Evolutionary conservation across 2,888 invertebrate genomes (phyloP), one percentile per base, ranked within the genome.

Genomic region (Eristalis tenax): DNA sequence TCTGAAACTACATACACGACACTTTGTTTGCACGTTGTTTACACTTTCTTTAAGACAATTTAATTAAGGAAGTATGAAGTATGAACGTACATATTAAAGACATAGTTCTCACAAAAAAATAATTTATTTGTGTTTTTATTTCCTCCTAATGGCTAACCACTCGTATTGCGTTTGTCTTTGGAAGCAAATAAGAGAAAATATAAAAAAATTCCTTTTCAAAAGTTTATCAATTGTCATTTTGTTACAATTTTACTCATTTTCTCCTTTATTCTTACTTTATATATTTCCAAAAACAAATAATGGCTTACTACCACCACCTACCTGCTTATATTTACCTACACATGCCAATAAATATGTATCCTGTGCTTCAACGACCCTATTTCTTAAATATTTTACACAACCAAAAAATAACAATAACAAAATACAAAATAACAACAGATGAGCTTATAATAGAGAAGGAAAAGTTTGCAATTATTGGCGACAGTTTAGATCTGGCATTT

Each of bases 401-500:
- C 56, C 4, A 22, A 64, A 68, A 78, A 28, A 70, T 63, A 69
- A 40, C 11, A 61, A 28, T 61, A 40, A 68, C 18, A 65, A 70
- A 70, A 68, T 64, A 83, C 66, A 6, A 71, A 75, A 59, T 83
- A 66, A 79, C 66, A 74, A 18, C 87, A 97, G 97, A 97, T 95
- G 97, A 97, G 93, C 95, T 97, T 94, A 96, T 97, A 94, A 94
- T 94, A 92, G 97, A 96, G 94, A 98, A 97, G 94, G 98, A 98
- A 95, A 96, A 96, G 94, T 98, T 96, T 95, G 98, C 97, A 94
- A 95, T 96, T 93, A 97, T 99, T 94, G 97, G 97, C 91, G 97
- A 98, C 93, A 98, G 97, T 94, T 95, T 99, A 95, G 98, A 98
- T 94, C 95, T 96, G 93, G 98, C 98, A 90, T 98, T 98, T 95